Evolutionary conservation across 2,797 vertebrate species (phyloP), one percentile per base, ranked within the genome.

Genomic region (Sebastes nivosus): DNA sequence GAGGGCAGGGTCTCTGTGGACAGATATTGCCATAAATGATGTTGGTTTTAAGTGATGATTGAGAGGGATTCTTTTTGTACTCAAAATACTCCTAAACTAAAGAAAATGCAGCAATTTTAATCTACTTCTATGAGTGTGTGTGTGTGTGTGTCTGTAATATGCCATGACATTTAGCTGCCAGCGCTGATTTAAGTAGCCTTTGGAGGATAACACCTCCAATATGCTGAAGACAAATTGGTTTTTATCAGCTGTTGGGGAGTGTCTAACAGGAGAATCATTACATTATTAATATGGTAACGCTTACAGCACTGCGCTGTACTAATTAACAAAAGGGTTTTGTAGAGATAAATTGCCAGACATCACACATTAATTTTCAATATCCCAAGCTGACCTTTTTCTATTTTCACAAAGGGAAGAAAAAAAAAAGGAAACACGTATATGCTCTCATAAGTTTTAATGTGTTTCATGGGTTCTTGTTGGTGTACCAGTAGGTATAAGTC

Each of bases 191-290:
- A 63, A 74, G 54, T 42, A 80, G 46, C 32, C 46, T 25, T n/a
- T 50, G 32, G 20, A 25, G 42, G 65, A 69, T 25, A 64, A 70
- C 58, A 59, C 66, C 66, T 65, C 22, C 27, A 64, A 50, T n/a
- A 32, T 52, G 20, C 50, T 46, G 50, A 34, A 57, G 27, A 67
- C 58, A 57, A 57, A 65, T 80, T n/a, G 69, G 9, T 69, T 80
- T 61, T 63, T n/a, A 67, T 80, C 25, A 55, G 30, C 64, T 63
- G 5, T 18, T 32, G 32, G 64, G 38, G 11, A 67, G 71, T 64
- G 20, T 68, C 52, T 30, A 63, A 74, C 32, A 25, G 34, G 8
- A 20, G 12, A 75, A 66, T 72, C 38, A 60, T 60, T 79, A n/a
- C 36, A 52, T 52, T 52, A 52, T 52, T 52, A 52, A 52, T 52